Evolutionary conservation across 2,888 invertebrate species (phyloP), one percentile per base, ranked within the genome.

Genomic region (Ernsta delagoae): DNA sequence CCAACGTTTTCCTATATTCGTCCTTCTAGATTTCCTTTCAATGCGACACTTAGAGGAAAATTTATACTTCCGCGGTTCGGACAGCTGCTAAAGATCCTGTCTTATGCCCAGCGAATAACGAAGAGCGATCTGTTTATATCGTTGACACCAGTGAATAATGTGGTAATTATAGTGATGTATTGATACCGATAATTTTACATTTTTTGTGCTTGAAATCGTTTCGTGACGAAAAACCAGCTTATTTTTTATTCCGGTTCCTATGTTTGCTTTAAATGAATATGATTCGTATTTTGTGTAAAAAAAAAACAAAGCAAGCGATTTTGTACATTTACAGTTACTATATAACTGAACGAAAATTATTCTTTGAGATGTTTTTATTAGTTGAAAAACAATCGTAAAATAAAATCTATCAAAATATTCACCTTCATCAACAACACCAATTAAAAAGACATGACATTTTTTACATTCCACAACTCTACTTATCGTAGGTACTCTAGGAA

Each of bases 21-120:
- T 68, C 67, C 67, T 68, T 62, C 67, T 43, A 61, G 68, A 62
- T 62, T 68, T 68, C 68, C 68, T 68, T 68, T 68, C 68, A 68
- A 62, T 56, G 41, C 24, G 34, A 36, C 62, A 31, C 62, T 68
- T 39, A 50, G 48, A 68, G 68, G 68, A 68, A 68, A 68, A 68
- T 68, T 11, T 57, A 62, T 62, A 68, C 68, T 68, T 68, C 68
- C 68, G 68, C 68, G 48, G 50, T 57, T 61, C 9, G 6, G 11
- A 57, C 16, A 45, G 24, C n/a, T 8, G 11, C 36, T 54, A 61
- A 43, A 56, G 24, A 34, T 43, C 16, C 7, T 31, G 68, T 48
- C 12, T 31, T 12, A 66, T n/a, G 9, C 4, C 9, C 5, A 5
- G 34, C 50, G 48, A 36, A 9, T 9, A 50, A 31, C 57, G 39